Percentiles rank a stretch among this genome's conserved stretches.
These are phyloP conservation scores for Grus americana DNA, from an alignment of 2,113 vertebrate species.

Conservation along the genomic window DNA sequence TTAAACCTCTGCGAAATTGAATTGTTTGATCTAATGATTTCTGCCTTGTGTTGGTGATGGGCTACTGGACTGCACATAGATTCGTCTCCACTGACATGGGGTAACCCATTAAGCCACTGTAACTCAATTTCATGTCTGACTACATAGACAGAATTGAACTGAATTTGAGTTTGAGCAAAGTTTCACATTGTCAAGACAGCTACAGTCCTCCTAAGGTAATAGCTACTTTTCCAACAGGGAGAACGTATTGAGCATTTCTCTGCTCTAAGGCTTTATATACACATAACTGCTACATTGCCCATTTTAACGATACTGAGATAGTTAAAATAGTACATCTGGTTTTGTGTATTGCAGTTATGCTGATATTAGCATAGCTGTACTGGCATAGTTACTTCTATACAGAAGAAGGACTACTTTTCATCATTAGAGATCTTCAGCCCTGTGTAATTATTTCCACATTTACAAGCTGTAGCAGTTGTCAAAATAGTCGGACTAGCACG, in stretches of 20 bases:
- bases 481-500: not conserved
- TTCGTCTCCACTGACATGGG: not conserved
- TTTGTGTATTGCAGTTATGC: not conserved
- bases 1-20: not conserved
- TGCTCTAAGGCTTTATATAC: not conserved
- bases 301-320: not conserved
- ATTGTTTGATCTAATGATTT: conserved; percentile 9
- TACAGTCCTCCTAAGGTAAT: not conserved
- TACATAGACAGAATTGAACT: conserved; percentile 1
- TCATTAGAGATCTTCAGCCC: not conserved
- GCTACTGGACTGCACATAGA: not conserved
- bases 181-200: not conserved
- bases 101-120: not conserved
- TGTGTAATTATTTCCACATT: not conserved
- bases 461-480: not conserved
- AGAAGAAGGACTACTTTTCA: not conserved
- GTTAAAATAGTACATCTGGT: not conserved
- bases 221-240: not conserved
- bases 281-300: not conserved
- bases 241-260: not conserved
- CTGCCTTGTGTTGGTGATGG: not conserved
- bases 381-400: not conserved
- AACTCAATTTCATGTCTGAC: conserved; percentile 49
- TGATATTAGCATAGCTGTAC: not conserved
- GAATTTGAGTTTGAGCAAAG: not conserved